Conservation (phyloP, 2,113 vertebrate genomes). For the Oncorhynchus nerka region DNA sequence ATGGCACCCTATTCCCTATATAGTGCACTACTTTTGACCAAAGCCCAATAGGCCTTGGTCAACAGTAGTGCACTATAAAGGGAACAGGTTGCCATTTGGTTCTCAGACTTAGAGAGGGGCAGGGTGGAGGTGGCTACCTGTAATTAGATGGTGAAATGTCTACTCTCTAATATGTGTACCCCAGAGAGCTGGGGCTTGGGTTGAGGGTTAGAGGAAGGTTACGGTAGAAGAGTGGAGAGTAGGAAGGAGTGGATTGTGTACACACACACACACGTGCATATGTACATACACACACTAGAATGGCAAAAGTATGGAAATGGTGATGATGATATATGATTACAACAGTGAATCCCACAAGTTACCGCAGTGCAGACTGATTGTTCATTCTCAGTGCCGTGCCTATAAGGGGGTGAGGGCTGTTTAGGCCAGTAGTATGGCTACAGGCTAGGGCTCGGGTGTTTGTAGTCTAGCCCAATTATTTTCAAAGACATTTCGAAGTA, state of each 20-base stretch:
- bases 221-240: background rate
- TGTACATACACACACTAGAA: background rate
- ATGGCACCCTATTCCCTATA: background rate
- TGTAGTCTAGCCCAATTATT: no score
- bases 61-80: no score
- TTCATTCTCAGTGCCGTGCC: background rate
- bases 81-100: no score
- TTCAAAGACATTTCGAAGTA: no score
- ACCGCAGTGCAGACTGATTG: background rate
- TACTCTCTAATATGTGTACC: constrained; percentile 56
- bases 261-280: background rate
- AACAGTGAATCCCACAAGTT: background rate
- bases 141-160: constrained; percentile 64
- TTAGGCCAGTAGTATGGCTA: background rate
- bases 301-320: background rate
- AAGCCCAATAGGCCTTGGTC: no score
- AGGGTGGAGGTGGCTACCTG: background rate
- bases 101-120: no score
- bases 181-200: constrained; percentile 25
- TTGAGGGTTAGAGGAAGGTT: background rate
- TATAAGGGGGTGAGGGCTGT: background rate
- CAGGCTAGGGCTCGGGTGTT: no score
- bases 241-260: background rate
- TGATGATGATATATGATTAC: background rate
- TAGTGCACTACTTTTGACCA: no score